phyloP scores from a whole-genome alignment of 2,797 vertebrate genomes.

The Chelonia mydas region DNA sequence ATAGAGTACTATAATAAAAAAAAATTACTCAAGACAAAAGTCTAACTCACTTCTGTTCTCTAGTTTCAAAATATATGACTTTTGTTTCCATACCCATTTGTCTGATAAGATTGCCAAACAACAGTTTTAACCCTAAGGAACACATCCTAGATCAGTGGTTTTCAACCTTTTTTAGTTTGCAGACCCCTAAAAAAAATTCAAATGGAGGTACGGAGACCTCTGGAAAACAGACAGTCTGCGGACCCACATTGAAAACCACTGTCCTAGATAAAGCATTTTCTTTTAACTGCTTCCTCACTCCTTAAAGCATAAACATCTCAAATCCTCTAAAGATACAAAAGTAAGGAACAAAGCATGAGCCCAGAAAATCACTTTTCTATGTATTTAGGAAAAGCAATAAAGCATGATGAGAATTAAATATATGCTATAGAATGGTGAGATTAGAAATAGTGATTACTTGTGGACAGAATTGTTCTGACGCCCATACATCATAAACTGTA shows the following conservation, averaged over 20 bases:
- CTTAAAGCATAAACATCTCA: not conserved
- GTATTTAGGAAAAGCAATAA: not conserved
- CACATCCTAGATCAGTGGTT: not conserved
- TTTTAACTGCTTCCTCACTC: not conserved
- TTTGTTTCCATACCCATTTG: not conserved
- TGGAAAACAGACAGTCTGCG: not conserved
- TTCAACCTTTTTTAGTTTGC: not conserved
- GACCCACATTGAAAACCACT: not conserved
- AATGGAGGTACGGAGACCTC: not conserved
- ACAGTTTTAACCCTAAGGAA: not conserved
- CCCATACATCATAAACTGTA: not conserved
- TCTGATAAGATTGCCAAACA: not conserved
- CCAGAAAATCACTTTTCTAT: not conserved
- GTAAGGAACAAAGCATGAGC: not conserved
- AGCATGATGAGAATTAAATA: not conserved
- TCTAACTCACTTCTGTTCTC: not conserved
- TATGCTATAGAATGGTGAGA: not conserved
- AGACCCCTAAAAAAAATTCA: not conserved
- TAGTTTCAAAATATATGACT: not conserved
- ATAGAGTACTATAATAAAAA: not conserved
- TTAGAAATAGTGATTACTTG: not conserved
- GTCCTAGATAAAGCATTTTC: not conserved
- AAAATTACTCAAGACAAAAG: not conserved
- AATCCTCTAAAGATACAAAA: not conserved
- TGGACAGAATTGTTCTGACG: rapidly evolving